Evolutionary conservation across 1,140 invertebrate species (phyloP).

Genomic region (Dermatophagoides farinae): DNA sequence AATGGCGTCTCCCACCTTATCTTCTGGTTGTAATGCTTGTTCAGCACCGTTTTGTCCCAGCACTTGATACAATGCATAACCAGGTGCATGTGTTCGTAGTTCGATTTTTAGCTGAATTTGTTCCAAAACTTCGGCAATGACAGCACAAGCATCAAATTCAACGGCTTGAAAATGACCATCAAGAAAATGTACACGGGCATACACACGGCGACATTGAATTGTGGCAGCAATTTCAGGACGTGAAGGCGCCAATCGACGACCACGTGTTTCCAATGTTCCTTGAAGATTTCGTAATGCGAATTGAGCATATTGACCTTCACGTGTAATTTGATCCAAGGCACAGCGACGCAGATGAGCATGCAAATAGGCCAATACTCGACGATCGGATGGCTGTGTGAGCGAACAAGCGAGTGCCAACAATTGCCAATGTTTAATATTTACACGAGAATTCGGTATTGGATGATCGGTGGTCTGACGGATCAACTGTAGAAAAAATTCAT

Average conservation of each 20-base stretch:
- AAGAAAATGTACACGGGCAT: slow-evolving; percentile 75
- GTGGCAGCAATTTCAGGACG: slow-evolving; percentile 79
- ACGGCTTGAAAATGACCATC: slow-evolving; percentile 84
- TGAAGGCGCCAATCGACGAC: slow-evolving; percentile 74
- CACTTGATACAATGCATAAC: slow-evolving; percentile 51
- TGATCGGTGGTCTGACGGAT: slow-evolving; percentile 80
- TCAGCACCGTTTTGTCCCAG: slow-evolving; percentile 8
- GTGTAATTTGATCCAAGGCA: slow-evolving; percentile 63
- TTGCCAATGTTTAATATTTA: slow-evolving; percentile 76
- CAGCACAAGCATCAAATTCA: slow-evolving; percentile 81
- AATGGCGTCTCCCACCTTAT: slow-evolving; percentile 80
- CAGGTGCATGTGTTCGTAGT: slow-evolving; percentile 54
- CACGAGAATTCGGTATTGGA: slow-evolving; percentile 61
- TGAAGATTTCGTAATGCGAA: slow-evolving; percentile 59
- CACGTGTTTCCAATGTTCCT: slow-evolving; percentile 57
- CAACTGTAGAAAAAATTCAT: slow-evolving; percentile 75
- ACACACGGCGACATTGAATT: slow-evolving; percentile 66
- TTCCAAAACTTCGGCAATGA: slow-evolving; percentile 65
- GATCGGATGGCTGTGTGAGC: slow-evolving; percentile 60
- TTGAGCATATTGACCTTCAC: slow-evolving; percentile 80
- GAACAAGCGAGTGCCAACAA: slow-evolving; percentile 67
- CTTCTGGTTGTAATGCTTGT: slow-evolving; percentile 47
- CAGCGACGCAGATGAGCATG: slow-evolving; percentile 71
- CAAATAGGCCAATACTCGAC: slow-evolving; percentile 63
- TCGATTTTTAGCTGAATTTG: slow-evolving; percentile 61